A percentile compares a stretch with the other conserved stretches of the same genome.
Evolutionary conservation across 2,888 invertebrate genomes (phyloP).

Genomic region (Parnassius glacialis): DNA sequence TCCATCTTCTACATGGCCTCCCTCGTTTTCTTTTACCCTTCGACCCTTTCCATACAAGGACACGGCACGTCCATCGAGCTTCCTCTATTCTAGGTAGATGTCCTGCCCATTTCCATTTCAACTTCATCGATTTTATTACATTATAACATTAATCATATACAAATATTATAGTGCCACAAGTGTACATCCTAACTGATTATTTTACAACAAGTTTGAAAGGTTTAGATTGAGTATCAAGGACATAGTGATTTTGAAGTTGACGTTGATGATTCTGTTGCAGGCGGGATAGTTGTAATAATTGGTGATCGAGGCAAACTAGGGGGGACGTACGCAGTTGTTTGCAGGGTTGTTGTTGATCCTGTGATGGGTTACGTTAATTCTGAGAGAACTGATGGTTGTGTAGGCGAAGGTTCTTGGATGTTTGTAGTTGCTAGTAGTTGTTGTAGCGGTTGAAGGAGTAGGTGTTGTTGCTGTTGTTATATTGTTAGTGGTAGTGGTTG

Average conservation of each 20-base stretch:
- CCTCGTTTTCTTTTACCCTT: too few relatives aligned
- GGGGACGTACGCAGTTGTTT: constrained; percentile 26
- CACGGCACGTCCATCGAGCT: too few relatives aligned
- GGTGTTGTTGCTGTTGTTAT: constrained; percentile 30
- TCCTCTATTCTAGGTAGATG: too few relatives aligned
- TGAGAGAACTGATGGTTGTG: constrained; percentile 30
- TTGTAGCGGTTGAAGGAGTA: constrained; percentile 24
- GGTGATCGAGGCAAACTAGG: constrained; percentile 12
- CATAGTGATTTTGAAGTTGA: neutral
- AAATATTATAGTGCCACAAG: too few relatives aligned
- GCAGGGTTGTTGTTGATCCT: constrained; percentile 28
- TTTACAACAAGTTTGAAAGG: too few relatives aligned
- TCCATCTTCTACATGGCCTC: too few relatives aligned
- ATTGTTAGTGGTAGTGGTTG: constrained; percentile 72
- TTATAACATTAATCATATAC: too few relatives aligned
- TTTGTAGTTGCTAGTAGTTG: constrained; percentile 33
- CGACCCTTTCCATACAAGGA: too few relatives aligned
- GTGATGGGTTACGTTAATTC: constrained; percentile 29
- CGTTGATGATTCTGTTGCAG: constrained; percentile 13
- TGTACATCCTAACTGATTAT: too few relatives aligned
- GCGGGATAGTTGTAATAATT: constrained; percentile 18
- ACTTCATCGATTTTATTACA: too few relatives aligned
- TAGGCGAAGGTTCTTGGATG: constrained; percentile 3
- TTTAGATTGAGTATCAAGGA: too few relatives aligned
- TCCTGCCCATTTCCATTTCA: too few relatives aligned